phyloP scores from a whole-genome alignment of 2,888 invertebrate genomes.

The Slavum lentiscoides region DNA sequence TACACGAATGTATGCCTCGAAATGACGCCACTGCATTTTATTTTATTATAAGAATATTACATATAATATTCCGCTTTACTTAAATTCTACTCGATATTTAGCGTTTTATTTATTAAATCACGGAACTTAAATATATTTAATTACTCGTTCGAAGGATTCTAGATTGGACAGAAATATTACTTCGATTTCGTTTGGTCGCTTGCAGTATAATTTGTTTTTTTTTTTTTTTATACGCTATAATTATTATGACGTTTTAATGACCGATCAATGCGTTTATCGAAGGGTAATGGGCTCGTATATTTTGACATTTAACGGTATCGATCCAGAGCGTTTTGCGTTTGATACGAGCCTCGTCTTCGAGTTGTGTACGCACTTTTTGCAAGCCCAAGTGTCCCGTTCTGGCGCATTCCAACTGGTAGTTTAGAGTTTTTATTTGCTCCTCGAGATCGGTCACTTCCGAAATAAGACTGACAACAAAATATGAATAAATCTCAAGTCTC shows the following conservation, averaged over 20 bases:
- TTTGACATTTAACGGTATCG: slow-evolving; percentile 69
- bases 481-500: neutral
- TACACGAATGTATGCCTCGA: too few species aligned
- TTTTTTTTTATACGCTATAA: too few species aligned
- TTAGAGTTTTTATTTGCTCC: slow-evolving; percentile 70
- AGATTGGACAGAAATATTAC: too few species aligned
- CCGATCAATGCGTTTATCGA: slow-evolving; percentile 71
- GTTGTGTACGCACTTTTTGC: slow-evolving; percentile 62
- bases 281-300: slow-evolving; percentile 72
- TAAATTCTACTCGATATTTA: too few species aligned
- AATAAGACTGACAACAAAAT: slow-evolving; percentile 63
- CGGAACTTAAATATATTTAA: too few species aligned
- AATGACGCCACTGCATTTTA: too few species aligned
- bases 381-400: slow-evolving; percentile 64
- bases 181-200: too few species aligned
- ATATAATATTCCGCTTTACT: too few species aligned
- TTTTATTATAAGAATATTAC: too few species aligned
- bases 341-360: slow-evolving; percentile 72
- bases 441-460: slow-evolving; percentile 75
- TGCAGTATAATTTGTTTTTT: too few species aligned
- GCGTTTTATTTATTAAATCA: too few species aligned
- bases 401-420: slow-evolving; percentile 69
- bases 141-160: too few species aligned
- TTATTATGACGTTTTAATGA: neutral
- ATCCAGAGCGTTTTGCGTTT: slow-evolving; percentile 73